Evolutionary conservation across 2,888 invertebrate genomes (phyloP).

Genomic region (Microplitis manilae): DNA sequence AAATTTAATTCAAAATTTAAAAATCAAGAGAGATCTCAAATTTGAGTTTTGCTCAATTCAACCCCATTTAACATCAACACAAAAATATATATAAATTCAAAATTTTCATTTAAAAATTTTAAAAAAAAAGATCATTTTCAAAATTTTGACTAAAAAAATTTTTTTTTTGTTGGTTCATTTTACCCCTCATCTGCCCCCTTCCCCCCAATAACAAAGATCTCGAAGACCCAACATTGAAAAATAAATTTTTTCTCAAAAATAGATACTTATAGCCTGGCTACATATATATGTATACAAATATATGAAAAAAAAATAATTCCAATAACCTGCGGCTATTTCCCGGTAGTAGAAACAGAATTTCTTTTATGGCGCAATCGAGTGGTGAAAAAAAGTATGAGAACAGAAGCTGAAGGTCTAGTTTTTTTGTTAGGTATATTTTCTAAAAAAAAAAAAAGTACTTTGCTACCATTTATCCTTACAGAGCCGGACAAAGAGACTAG

Average conservation of each 20-base stretch:
- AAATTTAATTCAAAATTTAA: background rate
- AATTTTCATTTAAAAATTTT: too few relatives aligned
- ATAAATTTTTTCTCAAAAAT: too few relatives aligned
- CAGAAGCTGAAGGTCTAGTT: constrained; percentile 36
- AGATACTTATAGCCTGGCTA: too few relatives aligned
- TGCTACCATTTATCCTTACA: background rate
- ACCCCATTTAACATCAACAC: too few relatives aligned
- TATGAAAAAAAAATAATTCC: constrained; percentile 6
- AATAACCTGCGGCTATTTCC: constrained; percentile 5
- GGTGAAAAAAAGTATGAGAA: constrained; percentile 2
- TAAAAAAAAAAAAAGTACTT: background rate
- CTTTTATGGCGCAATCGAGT: constrained; percentile 25
- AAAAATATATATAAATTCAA: too few relatives aligned
- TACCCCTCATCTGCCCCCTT: too few relatives aligned
- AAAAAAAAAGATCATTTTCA: too few relatives aligned
- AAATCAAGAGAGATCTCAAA: background rate
- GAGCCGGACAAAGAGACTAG: background rate
- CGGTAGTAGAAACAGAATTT: constrained; percentile 25
- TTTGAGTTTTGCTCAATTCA: background rate
- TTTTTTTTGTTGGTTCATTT: too few relatives aligned
- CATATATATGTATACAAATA: too few relatives aligned
- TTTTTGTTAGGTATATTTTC: constrained; percentile 33
- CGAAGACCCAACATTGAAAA: too few relatives aligned
- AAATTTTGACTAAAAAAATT: too few relatives aligned
- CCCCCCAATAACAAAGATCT: too few relatives aligned